Conservation (phyloP, 1,140 invertebrate genomes). For the Ceratina japonica region DNA sequence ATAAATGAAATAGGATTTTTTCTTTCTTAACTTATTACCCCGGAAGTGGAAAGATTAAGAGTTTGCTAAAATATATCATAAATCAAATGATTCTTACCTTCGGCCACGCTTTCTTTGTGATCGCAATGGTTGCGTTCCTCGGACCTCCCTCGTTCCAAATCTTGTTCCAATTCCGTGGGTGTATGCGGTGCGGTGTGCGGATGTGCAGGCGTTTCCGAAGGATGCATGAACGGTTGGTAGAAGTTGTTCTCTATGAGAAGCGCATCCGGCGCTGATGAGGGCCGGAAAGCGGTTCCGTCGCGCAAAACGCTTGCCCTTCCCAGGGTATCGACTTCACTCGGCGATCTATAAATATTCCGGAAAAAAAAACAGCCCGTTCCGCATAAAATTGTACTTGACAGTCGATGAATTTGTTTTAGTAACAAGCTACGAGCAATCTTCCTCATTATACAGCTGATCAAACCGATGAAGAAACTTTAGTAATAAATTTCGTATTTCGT, state of each 20-base stretch:
- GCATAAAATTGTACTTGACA: background rate
- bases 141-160: constrained; percentile 73
- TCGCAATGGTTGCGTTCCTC: constrained; percentile 74
- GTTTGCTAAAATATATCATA: too few relatives aligned
- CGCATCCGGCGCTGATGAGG: constrained; percentile 82
- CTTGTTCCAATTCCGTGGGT: constrained; percentile 75
- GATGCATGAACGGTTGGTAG: constrained; percentile 74
- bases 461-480: too few relatives aligned
- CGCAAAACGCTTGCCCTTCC: constrained; percentile 84
- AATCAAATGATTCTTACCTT: constrained; percentile 65
- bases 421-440: background rate
- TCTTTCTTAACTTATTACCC: too few relatives aligned
- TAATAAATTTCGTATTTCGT: too few relatives aligned
- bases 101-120: constrained; percentile 75
- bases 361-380: background rate
- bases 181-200: constrained; percentile 76
- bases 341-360: constrained; percentile 69
- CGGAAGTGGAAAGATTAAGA: too few relatives aligned
- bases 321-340: constrained; percentile 78
- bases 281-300: constrained; percentile 81
- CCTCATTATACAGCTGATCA: too few relatives aligned
- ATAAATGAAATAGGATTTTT: background rate
- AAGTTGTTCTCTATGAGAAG: constrained; percentile 74
- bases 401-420: too few relatives aligned
- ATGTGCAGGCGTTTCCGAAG: constrained; percentile 70